Evolutionary conservation across 2,888 invertebrate species (phyloP).

Genomic region (Apodemia zela): DNA sequence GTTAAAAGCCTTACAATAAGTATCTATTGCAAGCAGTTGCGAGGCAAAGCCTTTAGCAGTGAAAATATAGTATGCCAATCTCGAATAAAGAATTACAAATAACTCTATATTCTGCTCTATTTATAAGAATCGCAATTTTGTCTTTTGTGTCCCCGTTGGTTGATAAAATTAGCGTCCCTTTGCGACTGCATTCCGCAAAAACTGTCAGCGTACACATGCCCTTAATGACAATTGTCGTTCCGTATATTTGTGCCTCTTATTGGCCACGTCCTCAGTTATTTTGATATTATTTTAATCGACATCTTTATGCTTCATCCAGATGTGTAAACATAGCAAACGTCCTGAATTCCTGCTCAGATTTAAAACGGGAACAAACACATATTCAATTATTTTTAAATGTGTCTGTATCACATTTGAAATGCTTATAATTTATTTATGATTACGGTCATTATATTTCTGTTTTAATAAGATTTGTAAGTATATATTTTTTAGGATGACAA

Average conservation of each 20-base stretch:
- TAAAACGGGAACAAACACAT: conserved; percentile 16
- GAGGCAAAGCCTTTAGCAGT: too few species aligned
- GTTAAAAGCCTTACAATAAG: too few species aligned
- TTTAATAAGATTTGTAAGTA: too few species aligned
- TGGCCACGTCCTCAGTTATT: conserved; percentile 41
- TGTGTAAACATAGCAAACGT: conserved; percentile 55
- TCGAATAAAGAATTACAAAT: background rate
- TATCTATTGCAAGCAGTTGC: too few species aligned
- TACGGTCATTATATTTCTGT: too few species aligned
- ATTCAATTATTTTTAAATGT: background rate
- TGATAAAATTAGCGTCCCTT: background rate
- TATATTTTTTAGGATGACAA: too few species aligned
- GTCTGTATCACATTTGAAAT: conserved; percentile 4
- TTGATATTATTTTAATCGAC: conserved; percentile 44
- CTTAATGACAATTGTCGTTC: conserved; percentile 22
- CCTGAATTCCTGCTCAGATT: conserved; percentile 38
- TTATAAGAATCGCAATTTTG: background rate
- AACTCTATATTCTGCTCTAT: conserved; percentile 1
- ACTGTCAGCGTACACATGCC: conserved; percentile 15
- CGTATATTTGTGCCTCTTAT: conserved; percentile 16
- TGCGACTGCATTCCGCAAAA: conserved; percentile 16
- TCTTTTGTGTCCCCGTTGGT: background rate
- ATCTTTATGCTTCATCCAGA: conserved; percentile 59
- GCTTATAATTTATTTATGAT: background rate
- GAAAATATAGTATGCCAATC: too few species aligned